These are phyloP conservation scores for Pogonophryne albipinna DNA, from an alignment of 2,797 vertebrate genomes.

Conservation along the genomic window DNA sequence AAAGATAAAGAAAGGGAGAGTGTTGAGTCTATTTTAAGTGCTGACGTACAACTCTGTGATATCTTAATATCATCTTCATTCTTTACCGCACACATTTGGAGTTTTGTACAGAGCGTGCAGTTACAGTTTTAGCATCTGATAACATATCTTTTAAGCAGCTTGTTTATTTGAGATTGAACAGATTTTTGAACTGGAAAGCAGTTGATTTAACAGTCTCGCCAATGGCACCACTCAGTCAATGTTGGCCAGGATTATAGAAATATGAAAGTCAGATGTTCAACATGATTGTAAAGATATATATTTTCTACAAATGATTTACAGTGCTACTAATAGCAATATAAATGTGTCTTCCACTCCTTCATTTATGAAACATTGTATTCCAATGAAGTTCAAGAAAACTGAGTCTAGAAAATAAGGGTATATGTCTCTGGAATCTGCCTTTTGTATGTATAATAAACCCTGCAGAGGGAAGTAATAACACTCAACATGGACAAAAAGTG, in stretches of 20 bases:
- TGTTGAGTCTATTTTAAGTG: conserved; percentile 9
- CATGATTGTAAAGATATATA: neutral
- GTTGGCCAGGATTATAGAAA: neutral
- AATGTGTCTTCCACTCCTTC: neutral
- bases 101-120: conserved; percentile 10
- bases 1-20: neutral
- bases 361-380: neutral
- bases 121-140: conserved; percentile 9
- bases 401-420: neutral
- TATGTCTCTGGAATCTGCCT: neutral
- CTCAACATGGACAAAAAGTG: too few species aligned
- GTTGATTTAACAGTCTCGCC: conserved; percentile 1
- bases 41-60: conserved; percentile 9
- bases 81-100: neutral
- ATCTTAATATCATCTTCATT: conserved; percentile 11
- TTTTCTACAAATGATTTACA: neutral
- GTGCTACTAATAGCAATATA: too few species aligned
- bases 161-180: conserved; percentile 6
- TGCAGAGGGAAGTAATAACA: too few species aligned
- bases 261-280: neutral
- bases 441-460: too few species aligned
- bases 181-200: neutral
- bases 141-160: conserved; percentile 11
- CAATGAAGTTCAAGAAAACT: neutral
- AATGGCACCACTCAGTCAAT: neutral